A percentile compares a stretch with the other conserved stretches of the same genome.
These are phyloP conservation scores for Pristionchus pacificus DNA, from an alignment of 1,140 invertebrate species.

Conservation along the genomic window DNA sequence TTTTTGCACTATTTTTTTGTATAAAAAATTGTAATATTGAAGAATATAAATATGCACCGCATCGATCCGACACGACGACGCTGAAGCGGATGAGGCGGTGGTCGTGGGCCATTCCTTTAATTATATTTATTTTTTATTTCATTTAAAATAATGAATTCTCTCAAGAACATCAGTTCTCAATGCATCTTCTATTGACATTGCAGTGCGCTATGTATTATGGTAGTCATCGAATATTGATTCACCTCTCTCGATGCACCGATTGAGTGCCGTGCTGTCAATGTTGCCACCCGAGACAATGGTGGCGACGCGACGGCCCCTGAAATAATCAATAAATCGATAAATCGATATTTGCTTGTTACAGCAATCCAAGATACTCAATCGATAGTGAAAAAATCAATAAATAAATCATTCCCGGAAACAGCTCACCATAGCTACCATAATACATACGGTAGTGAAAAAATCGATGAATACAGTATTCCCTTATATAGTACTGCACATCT, in stretches of 20 bases:
- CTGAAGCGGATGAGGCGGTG: slow-evolving; percentile 71
- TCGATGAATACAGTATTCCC: background rate
- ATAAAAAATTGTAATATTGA: no score
- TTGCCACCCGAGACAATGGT: slow-evolving; percentile 80
- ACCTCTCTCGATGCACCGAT: slow-evolving; percentile 75
- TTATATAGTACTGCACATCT: no score
- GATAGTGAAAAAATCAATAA: no score
- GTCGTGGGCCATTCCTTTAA: slow-evolving; percentile 70
- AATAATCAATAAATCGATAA: background rate
- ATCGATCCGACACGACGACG: slow-evolving; percentile 78
- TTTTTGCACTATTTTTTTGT: no score
- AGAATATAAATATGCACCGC: background rate
- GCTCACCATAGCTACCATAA: slow-evolving; percentile 60
- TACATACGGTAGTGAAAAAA: slow-evolving; percentile 78
- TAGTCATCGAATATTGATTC: background rate
- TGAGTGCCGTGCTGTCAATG: slow-evolving; percentile 82
- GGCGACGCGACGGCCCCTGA: slow-evolving; percentile 66
- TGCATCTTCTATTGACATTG: slow-evolving; percentile 48
- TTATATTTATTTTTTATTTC: background rate
- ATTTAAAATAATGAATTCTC: background rate
- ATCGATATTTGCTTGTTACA: slow-evolving; percentile 2
- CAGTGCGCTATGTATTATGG: background rate
- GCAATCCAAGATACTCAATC: no score
- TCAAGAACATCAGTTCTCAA: background rate
- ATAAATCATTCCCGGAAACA: no score